Evolutionary conservation across 2,113 vertebrate genomes (phyloP).

Genomic region (Eonycteris spelaea): DNA sequence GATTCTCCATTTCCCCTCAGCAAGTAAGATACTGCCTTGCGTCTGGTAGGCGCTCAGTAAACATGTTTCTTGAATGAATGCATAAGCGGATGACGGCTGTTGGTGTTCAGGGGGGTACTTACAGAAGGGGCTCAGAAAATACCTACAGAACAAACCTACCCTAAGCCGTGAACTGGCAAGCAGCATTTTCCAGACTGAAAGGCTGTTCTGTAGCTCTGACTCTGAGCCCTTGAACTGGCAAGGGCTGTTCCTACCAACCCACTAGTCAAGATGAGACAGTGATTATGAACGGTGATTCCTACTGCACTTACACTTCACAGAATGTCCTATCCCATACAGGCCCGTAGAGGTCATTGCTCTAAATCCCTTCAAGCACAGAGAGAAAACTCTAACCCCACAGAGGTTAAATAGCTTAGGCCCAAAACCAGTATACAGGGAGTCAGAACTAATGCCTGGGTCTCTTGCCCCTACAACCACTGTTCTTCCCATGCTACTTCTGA

Average conservation of each 20-base stretch:
- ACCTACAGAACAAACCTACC: background rate
- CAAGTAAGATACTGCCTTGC: background rate
- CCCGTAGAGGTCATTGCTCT: background rate
- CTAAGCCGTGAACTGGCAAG: fast-evolving
- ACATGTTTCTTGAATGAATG: background rate
- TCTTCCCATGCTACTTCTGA: background rate
- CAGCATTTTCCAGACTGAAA: background rate
- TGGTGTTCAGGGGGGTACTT: fast-evolving
- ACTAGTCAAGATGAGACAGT: background rate
- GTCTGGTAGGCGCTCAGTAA: background rate
- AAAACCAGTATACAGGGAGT: background rate
- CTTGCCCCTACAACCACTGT: background rate
- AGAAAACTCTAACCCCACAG: background rate
- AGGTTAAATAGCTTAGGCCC: background rate
- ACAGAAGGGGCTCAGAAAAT: background rate
- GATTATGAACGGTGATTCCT: no score
- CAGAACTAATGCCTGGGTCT: no score
- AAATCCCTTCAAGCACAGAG: background rate
- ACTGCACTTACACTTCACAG: background rate
- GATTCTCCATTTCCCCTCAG: background rate
- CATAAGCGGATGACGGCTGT: background rate
- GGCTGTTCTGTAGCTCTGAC: no score
- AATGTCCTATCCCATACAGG: background rate
- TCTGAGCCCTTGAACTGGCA: background rate
- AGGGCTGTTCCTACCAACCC: background rate